Conservation (phyloP, 2,888 invertebrate genomes). For the Oscheius sp. region DNA sequence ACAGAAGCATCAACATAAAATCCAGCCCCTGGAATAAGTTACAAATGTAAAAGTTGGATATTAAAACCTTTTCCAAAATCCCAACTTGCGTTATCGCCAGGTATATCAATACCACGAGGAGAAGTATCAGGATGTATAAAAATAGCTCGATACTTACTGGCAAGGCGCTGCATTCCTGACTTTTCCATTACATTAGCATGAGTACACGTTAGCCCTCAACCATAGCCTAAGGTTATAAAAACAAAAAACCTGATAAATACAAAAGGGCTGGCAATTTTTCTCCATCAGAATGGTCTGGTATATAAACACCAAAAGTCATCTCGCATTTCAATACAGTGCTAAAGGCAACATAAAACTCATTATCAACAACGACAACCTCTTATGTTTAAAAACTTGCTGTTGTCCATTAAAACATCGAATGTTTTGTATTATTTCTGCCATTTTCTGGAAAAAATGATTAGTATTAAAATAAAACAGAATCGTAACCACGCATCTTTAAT, state of each 20-base stretch:
- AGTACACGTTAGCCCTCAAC: constrained; percentile 80
- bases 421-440: constrained; percentile 55
- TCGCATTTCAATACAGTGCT: constrained; percentile 83
- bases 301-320: constrained; percentile 90
- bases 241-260: constrained; percentile 72
- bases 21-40: constrained; percentile 77
- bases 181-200: constrained; percentile 95
- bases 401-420: constrained; percentile 82
- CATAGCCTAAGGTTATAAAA: neutral
- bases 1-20: constrained; percentile 92
- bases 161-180: constrained; percentile 90
- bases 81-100: constrained; percentile 89
- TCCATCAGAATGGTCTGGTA: constrained; percentile 80
- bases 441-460: neutral
- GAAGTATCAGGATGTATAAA: constrained; percentile 90
- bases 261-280: constrained; percentile 59
- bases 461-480: too few relatives aligned
- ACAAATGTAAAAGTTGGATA: neutral
- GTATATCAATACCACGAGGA: constrained; percentile 82
- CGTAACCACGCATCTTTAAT: too few relatives aligned
- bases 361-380: constrained; percentile 75
- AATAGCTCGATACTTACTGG: constrained; percentile 77
- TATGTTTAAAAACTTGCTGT: constrained; percentile 85
- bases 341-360: neutral
- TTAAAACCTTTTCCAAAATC: constrained; percentile 86